Evolutionary conservation across 2,888 invertebrate genomes (phyloP).

Genomic region (Tethea ocularis): DNA sequence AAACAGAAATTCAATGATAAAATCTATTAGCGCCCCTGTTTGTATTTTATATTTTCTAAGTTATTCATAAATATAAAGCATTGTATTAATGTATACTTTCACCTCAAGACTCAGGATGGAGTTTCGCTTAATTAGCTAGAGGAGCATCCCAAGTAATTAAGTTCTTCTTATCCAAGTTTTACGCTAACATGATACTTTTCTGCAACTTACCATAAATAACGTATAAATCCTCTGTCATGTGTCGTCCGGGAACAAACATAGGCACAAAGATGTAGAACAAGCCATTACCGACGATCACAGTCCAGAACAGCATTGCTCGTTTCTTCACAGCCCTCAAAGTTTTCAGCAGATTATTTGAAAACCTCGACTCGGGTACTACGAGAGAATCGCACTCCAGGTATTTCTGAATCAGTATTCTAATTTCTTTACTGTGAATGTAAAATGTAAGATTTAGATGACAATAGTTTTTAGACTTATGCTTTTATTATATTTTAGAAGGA

Average conservation of each 20-base stretch:
- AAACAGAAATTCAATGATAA: too few relatives aligned
- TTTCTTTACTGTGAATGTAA: slow-evolving; percentile 37
- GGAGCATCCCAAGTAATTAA: too few relatives aligned
- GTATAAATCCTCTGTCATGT: slow-evolving; percentile 45
- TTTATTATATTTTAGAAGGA: too few relatives aligned
- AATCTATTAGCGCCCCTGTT: too few relatives aligned
- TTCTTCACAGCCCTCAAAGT: slow-evolving; percentile 49
- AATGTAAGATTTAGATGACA: not conserved
- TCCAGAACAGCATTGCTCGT: slow-evolving; percentile 55
- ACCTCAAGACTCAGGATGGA: too few relatives aligned
- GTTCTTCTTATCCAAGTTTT: too few relatives aligned
- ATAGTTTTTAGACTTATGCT: too few relatives aligned
- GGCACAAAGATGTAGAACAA: slow-evolving; percentile 44
- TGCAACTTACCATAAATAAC: slow-evolving; percentile 42
- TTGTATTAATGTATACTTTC: too few relatives aligned
- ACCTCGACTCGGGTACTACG: slow-evolving; percentile 39
- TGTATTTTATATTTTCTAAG: too few relatives aligned
- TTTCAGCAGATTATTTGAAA: slow-evolving; percentile 41
- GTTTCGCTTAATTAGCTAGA: too few relatives aligned
- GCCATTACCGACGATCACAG: slow-evolving; percentile 48
- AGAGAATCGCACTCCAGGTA: slow-evolving; percentile 42
- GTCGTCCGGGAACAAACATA: slow-evolving; percentile 48
- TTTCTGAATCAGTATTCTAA: slow-evolving; percentile 42
- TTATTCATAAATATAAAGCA: too few relatives aligned
- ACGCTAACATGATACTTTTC: too few relatives aligned